Evolutionary conservation across 2,113 vertebrate genomes (phyloP).

Genomic region (Oncorhynchus tshawytscha): DNA sequence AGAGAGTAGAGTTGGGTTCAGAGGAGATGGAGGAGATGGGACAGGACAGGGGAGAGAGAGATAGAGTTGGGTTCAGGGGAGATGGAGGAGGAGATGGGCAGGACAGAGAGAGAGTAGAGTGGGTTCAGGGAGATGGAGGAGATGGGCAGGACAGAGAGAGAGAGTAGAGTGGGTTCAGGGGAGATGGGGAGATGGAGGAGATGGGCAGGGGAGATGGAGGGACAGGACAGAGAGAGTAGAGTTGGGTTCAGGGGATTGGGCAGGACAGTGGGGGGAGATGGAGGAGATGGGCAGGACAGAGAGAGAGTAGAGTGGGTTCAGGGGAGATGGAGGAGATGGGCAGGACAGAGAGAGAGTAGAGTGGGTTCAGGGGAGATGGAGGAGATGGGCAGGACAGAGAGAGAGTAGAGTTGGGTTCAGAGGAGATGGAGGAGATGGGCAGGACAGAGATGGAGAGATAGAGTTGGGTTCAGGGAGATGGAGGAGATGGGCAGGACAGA

Average conservation of each 20-base stretch:
- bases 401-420: conserved; percentile 29
- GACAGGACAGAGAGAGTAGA: conserved; percentile 70
- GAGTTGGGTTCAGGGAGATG: too few species aligned
- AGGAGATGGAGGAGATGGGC: too few species aligned
- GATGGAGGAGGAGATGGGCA: conserved; percentile 43
- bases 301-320: too few species aligned
- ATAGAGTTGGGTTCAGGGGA: too few species aligned
- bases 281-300: conserved; percentile 58
- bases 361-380: too few species aligned
- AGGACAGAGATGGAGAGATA: too few species aligned
- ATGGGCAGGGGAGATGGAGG: conserved; percentile 7
- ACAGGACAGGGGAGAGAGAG: conserved; percentile 75
- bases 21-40: conserved; percentile 27
- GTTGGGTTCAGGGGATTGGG: conserved; percentile 41
- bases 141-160: too few species aligned
- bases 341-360: conserved; percentile 51
- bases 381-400: conserved; percentile 70
- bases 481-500: conserved; percentile 66
- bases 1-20: too few species aligned
- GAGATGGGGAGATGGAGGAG: conserved; percentile 26
- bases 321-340: conserved; percentile 37
- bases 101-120: conserved; percentile 66
- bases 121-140: too few species aligned
- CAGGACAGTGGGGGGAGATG: too few species aligned
- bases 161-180: conserved; percentile 33